Evolutionary conservation across 2,113 vertebrate species (phyloP), one percentile per base, ranked within the genome.

Genomic region (Telmatochromis sp.): DNA sequence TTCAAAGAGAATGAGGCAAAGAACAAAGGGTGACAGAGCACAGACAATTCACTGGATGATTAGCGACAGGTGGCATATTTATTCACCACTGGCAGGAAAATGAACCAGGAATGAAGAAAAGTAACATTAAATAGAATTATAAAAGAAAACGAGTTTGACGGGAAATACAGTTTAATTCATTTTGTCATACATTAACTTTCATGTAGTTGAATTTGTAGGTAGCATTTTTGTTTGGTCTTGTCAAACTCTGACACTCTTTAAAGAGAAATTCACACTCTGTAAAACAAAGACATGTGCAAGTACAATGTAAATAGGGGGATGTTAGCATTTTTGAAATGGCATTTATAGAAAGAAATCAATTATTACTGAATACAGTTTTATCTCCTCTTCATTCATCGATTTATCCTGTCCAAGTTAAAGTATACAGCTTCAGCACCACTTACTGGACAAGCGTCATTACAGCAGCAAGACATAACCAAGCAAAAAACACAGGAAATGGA

Each of bases 371-470:
- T 42, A 23, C 65, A 9, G 7, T 15, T 70, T 42, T 70, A 23
- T 70, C 35, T 70, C 35, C n/a, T 70, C 12, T 40, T 70, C n/a
- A 40, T 68, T 14, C 63, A 21, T 70, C 3, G 2, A 23, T 70
- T 23, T 6, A 45, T 80, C 8, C 11, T 9, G 21, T 35, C 3
- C 2, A 57, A 17, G 15, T 33, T 19, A 82, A 73, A 84, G 37
- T 42, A 51, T 58, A 19, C 81, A 75, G 68, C 82, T 84, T 57
- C 89, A 83, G 54, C 79, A 55, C 88, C 92, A 83, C 87, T 68
- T 79, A 85, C 86, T 93, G 93, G 92, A 10, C 84, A 88, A 89
- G 55, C 3, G 11, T 47, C 57, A 51, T 54, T 33, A 79, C 53
- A 91, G 81, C 86, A 88, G n/a, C n/a, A 47, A 19, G 15, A 47